Conservation (phyloP, 2,113 vertebrate genomes). For the Tetrax tetrax region DNA sequence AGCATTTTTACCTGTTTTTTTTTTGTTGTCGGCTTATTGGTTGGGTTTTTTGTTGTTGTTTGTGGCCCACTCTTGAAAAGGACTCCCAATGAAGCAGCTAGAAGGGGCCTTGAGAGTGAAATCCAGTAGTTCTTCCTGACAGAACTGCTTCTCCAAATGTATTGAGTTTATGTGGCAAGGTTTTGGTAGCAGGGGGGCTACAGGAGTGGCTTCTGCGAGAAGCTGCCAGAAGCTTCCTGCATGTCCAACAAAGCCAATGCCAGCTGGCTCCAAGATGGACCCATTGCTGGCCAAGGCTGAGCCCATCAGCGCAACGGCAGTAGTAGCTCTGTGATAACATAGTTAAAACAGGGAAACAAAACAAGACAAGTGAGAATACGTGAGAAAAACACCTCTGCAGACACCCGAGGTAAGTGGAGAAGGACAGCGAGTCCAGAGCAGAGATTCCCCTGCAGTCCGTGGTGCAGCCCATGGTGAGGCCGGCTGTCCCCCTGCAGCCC, state of each 20-base stretch:
- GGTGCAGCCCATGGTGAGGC: background rate
- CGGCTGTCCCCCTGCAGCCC: background rate
- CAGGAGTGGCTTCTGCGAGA: background rate
- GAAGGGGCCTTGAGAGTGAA: background rate
- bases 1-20: background rate
- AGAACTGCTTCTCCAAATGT: background rate
- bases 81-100: background rate
- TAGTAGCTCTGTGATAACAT: no score
- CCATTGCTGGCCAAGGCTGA: no score
- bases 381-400: no score
- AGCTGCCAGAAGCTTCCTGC: no score
- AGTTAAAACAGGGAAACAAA: background rate
- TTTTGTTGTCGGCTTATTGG: background rate
- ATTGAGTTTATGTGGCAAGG: background rate
- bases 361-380: background rate
- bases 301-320: no score
- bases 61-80: background rate
- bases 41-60: background rate
- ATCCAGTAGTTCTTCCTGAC: background rate
- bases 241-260: no score
- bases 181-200: background rate
- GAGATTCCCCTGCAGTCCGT: background rate
- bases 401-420: background rate
- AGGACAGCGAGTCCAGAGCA: background rate
- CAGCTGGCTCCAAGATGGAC: no score